Percentiles rank a stretch among this genome's conserved stretches.
These are phyloP conservation scores for Arvicanthis niloticus DNA, from an alignment of 2,113 vertebrate species.

Conservation along the genomic window DNA sequence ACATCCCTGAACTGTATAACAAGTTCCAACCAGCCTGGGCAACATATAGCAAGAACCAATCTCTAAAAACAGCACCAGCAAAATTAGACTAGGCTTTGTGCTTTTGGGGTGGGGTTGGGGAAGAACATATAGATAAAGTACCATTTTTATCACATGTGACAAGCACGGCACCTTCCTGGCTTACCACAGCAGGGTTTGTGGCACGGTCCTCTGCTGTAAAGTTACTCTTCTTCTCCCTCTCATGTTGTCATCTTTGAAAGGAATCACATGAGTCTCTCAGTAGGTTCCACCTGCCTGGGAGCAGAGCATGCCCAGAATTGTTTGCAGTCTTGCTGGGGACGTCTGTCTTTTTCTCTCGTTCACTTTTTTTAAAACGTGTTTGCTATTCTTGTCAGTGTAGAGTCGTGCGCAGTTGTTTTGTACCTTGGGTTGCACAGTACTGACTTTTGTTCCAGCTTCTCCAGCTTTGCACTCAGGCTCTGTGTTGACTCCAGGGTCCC, in stretches of 20 bases:
- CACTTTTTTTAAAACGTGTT: neutral
- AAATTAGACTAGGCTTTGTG: neutral
- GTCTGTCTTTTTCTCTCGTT: neutral
- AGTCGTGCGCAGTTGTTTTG: neutral
- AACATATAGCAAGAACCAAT: neutral
- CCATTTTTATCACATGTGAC: neutral
- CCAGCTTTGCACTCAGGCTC: neutral
- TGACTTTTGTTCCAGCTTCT: neutral
- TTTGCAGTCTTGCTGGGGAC: constrained; percentile 5
- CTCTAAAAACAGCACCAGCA: neutral
- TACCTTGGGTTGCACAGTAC: neutral
- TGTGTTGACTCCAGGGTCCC: neutral
- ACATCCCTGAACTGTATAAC: neutral
- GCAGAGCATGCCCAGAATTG: neutral
- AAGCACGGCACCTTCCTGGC: neutral
- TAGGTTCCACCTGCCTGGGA: neutral
- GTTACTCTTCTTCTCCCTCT: neutral
- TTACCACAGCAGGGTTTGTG: neutral
- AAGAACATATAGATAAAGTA: neutral
- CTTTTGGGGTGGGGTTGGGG: neutral
- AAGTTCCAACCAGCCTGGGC: neutral
- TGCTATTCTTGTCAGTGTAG: neutral
- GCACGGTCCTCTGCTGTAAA: neutral
- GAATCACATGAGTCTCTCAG: neutral
- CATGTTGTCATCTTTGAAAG: neutral